Percentiles rank a stretch among this genome's conserved stretches.
Evolutionary conservation across 1,140 invertebrate genomes (phyloP).

Genomic region (Drosophila ananassae): DNA sequence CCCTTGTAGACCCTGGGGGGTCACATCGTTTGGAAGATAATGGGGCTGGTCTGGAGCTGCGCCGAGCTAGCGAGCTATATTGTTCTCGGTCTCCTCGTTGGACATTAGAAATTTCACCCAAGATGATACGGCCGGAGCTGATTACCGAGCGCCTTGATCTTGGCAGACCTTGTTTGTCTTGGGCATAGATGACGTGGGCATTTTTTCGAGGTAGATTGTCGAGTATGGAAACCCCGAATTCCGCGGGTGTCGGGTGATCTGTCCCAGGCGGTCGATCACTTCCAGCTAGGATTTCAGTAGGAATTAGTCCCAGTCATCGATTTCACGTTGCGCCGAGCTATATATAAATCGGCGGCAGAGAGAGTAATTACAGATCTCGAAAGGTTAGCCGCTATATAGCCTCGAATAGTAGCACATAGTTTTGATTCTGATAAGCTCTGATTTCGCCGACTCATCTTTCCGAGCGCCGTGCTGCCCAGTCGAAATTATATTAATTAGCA

Average conservation of each 20-base stretch:
- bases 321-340: neutral
- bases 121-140: conserved; percentile 58
- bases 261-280: conserved; percentile 16
- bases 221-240: conserved; percentile 16
- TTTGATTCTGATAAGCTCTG: conserved; percentile 49
- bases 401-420: conserved; percentile 24
- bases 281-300: conserved; percentile 25
- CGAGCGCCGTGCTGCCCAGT: neutral
- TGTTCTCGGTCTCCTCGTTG: conserved; percentile 32
- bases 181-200: conserved; percentile 45
- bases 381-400: conserved; percentile 15
- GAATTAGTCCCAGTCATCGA: conserved; percentile 10
- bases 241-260: conserved; percentile 14
- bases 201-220: conserved; percentile 14
- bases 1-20: conserved; percentile 42
- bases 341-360: conserved; percentile 7
- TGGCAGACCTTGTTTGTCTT: conserved; percentile 71
- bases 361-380: conserved; percentile 22
- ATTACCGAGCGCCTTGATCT: conserved; percentile 71
- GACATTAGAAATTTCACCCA: conserved; percentile 41
- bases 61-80: conserved; percentile 26
- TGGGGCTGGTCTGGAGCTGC: conserved; percentile 24
- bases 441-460: conserved; percentile 55
- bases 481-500: conserved; percentile 29
- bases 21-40: conserved; percentile 67